Evolutionary conservation across 2,888 invertebrate species (phyloP), one percentile per base, ranked within the genome.

Genomic region (Hirtodrosophila alboralis): DNA sequence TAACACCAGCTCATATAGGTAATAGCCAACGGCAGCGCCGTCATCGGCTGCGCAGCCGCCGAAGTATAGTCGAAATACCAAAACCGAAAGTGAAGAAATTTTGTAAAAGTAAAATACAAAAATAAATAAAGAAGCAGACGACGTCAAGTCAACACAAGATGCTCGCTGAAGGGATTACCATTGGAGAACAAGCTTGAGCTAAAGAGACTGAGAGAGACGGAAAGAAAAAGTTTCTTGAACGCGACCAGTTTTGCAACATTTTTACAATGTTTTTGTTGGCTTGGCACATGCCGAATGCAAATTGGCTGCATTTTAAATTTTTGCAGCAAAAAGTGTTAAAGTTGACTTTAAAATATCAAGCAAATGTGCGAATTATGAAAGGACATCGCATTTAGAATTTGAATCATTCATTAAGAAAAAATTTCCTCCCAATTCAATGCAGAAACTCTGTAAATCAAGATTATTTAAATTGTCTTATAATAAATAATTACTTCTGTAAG

Each of bases 1-100:
- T 87, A 83, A 80, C 88, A 76, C 79, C 81, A 86, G 78, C 83
- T 90, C 89, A 88, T 90, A 90, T 89, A 89, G 78, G 78, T 77
- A 81, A 69, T 84, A 77, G 57, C 51, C 47, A 51, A 28, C 59
- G 52, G 18, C 48, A 14, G 21, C 40, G 40, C 28, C 48, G 34
- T 10, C 44, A 49, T 18, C 64, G 31, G 56, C 65, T 45, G 40
- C 71, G 72, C 54, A 52, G 68, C 54, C 43, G 60, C 62, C 62
- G 13, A 51, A 10, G 38, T 34, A 28, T 31, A 59, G 31, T 41
- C 56, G 47, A 59, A 62, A 54, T 57, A 44, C 34, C 60, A 68
- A 83, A 83, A 79, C 72, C 63, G 83, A 78, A 79, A 79, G 85
- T 85, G 65, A 79, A 83, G 79, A 84, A 71, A 79, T 79, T 83